These are phyloP conservation scores for Ochlodes sylvanus DNA, from an alignment of 2,888 invertebrate species.

Conservation along the genomic window DNA sequence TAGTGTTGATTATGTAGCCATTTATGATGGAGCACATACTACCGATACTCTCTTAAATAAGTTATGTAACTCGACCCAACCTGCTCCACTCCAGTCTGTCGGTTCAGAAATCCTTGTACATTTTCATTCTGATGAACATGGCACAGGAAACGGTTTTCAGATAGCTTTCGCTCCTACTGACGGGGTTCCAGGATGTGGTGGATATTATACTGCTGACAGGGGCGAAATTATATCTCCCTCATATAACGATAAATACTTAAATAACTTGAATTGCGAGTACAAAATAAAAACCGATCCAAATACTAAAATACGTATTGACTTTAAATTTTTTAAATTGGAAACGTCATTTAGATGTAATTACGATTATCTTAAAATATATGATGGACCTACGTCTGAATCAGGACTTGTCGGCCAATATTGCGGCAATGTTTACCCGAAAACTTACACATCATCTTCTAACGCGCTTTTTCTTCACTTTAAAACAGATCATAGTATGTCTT, in stretches of 20 bases:
- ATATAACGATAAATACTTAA: slow-evolving; percentile 80
- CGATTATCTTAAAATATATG: slow-evolving; percentile 87
- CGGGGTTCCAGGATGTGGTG: slow-evolving; percentile 94
- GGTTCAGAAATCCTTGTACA: slow-evolving; percentile 87
- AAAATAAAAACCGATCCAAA: slow-evolving; percentile 87
- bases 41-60: slow-evolving; percentile 84
- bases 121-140: slow-evolving; percentile 92
- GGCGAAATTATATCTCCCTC: slow-evolving; percentile 89
- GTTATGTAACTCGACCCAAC: slow-evolving; percentile 91
- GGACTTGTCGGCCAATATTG: slow-evolving; percentile 91
- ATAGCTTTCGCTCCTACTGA: slow-evolving; percentile 89
- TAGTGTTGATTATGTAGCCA: slow-evolving; percentile 90
- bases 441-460: slow-evolving; percentile 86
- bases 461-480: slow-evolving; percentile 81
- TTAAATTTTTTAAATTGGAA: slow-evolving; percentile 88
- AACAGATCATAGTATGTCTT: slow-evolving; percentile 62
- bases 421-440: slow-evolving; percentile 86
- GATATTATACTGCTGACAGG: slow-evolving; percentile 86
- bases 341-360: slow-evolving; percentile 83
- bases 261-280: slow-evolving; percentile 91
- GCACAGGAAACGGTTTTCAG: slow-evolving; percentile 92
- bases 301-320: slow-evolving; percentile 87
- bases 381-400: slow-evolving; percentile 86
- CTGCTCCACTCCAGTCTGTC: slow-evolving; percentile 89
- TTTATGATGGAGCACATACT: slow-evolving; percentile 82